Evolutionary conservation across 2,888 invertebrate species (phyloP), one percentile per base, ranked within the genome.

Genomic region (Eupithecia abbreviata): DNA sequence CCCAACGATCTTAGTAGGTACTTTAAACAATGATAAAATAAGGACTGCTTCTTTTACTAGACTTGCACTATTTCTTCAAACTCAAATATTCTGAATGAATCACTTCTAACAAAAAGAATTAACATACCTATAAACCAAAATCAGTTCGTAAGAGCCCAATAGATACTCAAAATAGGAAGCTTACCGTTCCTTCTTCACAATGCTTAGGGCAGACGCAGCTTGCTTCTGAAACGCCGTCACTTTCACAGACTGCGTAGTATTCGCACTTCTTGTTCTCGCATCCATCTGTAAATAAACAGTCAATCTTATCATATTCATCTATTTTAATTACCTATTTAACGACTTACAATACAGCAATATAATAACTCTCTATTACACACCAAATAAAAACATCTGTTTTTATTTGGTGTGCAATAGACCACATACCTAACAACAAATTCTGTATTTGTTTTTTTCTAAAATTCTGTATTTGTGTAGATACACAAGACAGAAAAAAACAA

Each of bases 201-300:
- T 95, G 93, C 85, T 96, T 95, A 4, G 96, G 96, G 82, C 97
- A 97, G 72, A 96, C 95, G 85, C 97, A 97, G 77, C 93, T 95
- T 81, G 96, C 89, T 89, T 95, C 95, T 87, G 96, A 93, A 88
- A 96, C 82, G 84, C 96, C 90, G 90, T 95, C 89, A 82, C 96
- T 96, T 83, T 97, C 97, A 88, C 98, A 98, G 30, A 96, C 95
- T 0, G 97, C 96, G 91, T 97, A 98, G 90, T 96, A 97, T 84
- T 98, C 97, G 89, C 98, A 98, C 87, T 96, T 96, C 86, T 96
- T 96, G 83, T 96, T 97, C 86, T 97, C 97, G 89, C 98, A 98
- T 42, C 97, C 97, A 94, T 97, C 98, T 97, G 93, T 49, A 62
- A 82, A 86, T 81, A 12, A 18, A 62, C 62, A 58, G 15, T 51